A percentile compares a stretch with the other conserved stretches of the same genome.
Conservation (phyloP, 1,140 invertebrate species). For the Pseudomyrmex flavicornis region DNA sequence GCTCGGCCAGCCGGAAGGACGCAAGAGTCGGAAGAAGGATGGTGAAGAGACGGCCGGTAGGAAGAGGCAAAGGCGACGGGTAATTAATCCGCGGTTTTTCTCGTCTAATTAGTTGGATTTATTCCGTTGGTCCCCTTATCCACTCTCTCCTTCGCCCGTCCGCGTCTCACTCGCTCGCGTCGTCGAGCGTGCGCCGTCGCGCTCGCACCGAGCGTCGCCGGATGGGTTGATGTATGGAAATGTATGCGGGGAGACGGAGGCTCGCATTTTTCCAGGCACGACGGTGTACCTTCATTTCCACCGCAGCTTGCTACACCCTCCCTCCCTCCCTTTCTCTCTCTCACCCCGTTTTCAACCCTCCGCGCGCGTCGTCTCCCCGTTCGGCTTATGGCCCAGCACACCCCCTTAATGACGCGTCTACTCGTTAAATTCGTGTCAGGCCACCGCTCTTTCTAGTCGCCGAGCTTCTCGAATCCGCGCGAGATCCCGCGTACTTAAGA, state of each 20-base stretch:
- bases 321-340: slow-evolving; percentile 38
- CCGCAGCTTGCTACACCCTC: slow-evolving; percentile 67
- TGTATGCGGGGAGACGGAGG: slow-evolving; percentile 83
- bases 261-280: slow-evolving; percentile 83
- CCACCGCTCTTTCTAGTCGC: slow-evolving; percentile 64
- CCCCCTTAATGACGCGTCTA: slow-evolving; percentile 80
- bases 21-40: slow-evolving; percentile 42
- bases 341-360: neutral
- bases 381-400: slow-evolving; percentile 63
- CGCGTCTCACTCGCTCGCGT: slow-evolving; percentile 59
- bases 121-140: slow-evolving; percentile 84
- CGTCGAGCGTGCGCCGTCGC: slow-evolving; percentile 50
- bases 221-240: slow-evolving; percentile 84
- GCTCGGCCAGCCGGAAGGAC: slow-evolving; percentile 59
- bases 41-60: slow-evolving; percentile 60
- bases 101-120: slow-evolving; percentile 85
- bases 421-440: slow-evolving; percentile 83
- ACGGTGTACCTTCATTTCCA: slow-evolving; percentile 82
- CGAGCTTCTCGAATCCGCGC: slow-evolving; percentile 55
- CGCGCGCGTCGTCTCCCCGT: slow-evolving; percentile 13
- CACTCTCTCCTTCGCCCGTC: slow-evolving; percentile 53
- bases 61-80: slow-evolving; percentile 78
- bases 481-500: slow-evolving; percentile 60
- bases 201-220: slow-evolving; percentile 67
- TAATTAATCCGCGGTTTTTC: slow-evolving; percentile 85